Evolutionary conservation across 2,113 vertebrate species (phyloP).

Genomic region (Coracopsis vasa): DNA sequence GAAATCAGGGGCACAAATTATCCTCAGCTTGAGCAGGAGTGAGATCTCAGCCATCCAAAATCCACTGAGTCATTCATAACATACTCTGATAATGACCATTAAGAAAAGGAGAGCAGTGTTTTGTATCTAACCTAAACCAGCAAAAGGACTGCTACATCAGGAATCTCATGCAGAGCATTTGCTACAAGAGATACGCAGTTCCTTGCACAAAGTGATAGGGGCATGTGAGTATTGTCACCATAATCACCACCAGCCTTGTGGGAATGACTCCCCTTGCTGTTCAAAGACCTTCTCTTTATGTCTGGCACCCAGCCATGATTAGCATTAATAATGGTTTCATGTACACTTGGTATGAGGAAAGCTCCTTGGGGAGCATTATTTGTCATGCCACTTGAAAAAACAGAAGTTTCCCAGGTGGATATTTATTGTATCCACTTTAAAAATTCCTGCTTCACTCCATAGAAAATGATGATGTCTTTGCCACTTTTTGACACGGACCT

Average conservation of each 20-base stretch:
- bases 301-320: not conserved
- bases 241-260: not conserved
- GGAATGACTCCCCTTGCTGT: not conserved
- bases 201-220: not conserved
- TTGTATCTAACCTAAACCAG: not conserved
- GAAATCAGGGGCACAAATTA: not conserved
- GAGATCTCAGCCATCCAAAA: not conserved
- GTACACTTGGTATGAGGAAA: not conserved
- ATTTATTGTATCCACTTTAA: slow-evolving; percentile 34
- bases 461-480: slow-evolving; percentile 63
- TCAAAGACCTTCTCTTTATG: not conserved
- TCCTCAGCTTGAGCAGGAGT: not conserved
- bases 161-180: not conserved
- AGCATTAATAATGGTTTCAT: slow-evolving; percentile 21
- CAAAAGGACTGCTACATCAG: not conserved
- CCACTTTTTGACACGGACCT: slow-evolving; percentile 51
- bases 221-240: rapidly evolving
- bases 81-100: not conserved
- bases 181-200: not conserved
- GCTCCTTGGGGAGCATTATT: slow-evolving; percentile 18
- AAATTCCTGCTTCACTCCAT: slow-evolving; percentile 56
- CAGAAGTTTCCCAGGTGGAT: slow-evolving; percentile 12
- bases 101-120: not conserved
- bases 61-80: not conserved
- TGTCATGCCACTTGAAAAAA: slow-evolving; percentile 47